Percentiles rank a stretch among this genome's conserved stretches.
These are phyloP conservation scores for Cylloceria caligata DNA, from an alignment of 2,888 invertebrate species.

Conservation along the genomic window DNA sequence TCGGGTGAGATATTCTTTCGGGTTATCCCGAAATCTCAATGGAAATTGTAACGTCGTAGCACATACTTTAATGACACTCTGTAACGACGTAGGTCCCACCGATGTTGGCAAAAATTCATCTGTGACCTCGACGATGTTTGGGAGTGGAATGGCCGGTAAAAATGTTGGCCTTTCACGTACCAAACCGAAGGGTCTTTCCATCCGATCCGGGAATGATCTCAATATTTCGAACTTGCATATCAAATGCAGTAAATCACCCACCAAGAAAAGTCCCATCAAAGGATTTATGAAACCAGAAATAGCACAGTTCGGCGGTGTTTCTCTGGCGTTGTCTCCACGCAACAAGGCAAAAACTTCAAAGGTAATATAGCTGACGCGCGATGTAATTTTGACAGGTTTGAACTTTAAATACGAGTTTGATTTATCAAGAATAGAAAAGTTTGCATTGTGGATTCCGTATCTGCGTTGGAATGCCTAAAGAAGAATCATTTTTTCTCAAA, in stretches of 20 bases:
- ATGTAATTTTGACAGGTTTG: neutral
- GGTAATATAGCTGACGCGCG: slow-evolving; percentile 20
- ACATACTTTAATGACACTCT: neutral
- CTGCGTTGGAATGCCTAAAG: too few species aligned
- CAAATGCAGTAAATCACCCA: slow-evolving; percentile 31
- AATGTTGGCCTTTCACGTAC: slow-evolving; percentile 23
- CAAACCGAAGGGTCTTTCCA: slow-evolving; percentile 62
- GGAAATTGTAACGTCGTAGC: neutral
- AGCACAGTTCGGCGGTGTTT: neutral
- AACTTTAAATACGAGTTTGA: too few species aligned
- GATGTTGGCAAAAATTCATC: slow-evolving; percentile 27
- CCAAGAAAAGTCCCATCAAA: slow-evolving; percentile 50
- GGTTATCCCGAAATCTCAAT: neutral
- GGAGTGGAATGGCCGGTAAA: slow-evolving; percentile 29
- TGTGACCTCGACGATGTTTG: slow-evolving; percentile 12
- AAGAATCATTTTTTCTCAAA: neutral
- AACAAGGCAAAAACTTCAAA: slow-evolving; percentile 41
- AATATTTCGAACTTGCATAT: slow-evolving; percentile 29
- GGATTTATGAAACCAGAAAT: slow-evolving; percentile 5
- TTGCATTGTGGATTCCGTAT: too few species aligned
- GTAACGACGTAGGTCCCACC: slow-evolving; percentile 28
- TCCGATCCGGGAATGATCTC: slow-evolving; percentile 50
- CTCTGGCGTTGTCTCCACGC: slow-evolving; percentile 29
- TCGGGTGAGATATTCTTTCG: slow-evolving; percentile 30
- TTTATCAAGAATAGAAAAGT: too few species aligned